Evolutionary conservation across 2,888 invertebrate species (phyloP), one percentile per base, ranked within the genome.

Genomic region (Hemaris fuciformis): DNA sequence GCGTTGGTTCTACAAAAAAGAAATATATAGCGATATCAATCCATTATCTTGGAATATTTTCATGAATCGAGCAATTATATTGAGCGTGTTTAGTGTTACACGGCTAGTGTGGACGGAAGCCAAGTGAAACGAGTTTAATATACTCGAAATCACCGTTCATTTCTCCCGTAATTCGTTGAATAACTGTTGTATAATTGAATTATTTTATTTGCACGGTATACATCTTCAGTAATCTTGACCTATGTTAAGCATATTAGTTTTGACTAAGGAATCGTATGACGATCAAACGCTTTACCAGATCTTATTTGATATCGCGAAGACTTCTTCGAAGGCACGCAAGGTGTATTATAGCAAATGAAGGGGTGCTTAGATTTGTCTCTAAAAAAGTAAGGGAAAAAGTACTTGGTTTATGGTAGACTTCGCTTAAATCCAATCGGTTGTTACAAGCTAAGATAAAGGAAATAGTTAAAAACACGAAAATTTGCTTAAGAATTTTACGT

Each of bases 21-120:
- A n/a, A 45, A 45, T 13, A 62, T 64, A 68, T 61, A 70, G 56
- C 57, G 58, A 61, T 62, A 62, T 20, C 64, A 69, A 73, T 73
- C 62, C 64, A 69, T 71, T 67, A 71, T 48, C 61, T 59, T 65
- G 63, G 56, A 59, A 67, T 68, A 68, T 48, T 72, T 69, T 66
- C 63, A 42, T 53, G 31, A 53, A 74, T 62, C 63, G 31, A 25
- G 34, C 70, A 62, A 76, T 76, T 66, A 67, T 74, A 76, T 66
- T 70, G 66, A 69, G 57, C 58, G 56, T 64, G 22, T 70, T 67
- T 68, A 66, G 66, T 61, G 66, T 65, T 27, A 31, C 18, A 53
- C 27, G n/a, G 53, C 18, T 10, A 22, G 27, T 18, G 53, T 53
- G 53, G 53, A 53, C 53, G 15, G 53, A 18, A 31, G 53, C 53